Evolutionary conservation across 2,888 invertebrate genomes (phyloP).

Genomic region (Athripsodes cinereus): DNA sequence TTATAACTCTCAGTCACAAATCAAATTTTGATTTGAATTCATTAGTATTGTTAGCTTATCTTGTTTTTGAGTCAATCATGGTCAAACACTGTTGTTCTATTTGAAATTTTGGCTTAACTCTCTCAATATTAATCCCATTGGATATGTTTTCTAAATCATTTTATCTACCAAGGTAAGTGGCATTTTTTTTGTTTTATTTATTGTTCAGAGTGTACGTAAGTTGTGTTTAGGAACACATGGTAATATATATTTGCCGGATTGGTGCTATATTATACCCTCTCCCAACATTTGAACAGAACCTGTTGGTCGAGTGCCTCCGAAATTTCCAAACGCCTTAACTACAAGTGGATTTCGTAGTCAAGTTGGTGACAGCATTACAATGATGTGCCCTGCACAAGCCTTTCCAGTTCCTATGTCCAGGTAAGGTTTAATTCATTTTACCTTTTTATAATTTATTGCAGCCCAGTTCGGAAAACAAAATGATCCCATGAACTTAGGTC

Average conservation of each 20-base stretch:
- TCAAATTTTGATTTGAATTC: background rate
- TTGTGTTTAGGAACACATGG: background rate
- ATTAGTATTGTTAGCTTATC: too few species aligned
- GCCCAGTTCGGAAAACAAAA: background rate
- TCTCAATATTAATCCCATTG: background rate
- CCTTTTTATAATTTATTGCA: background rate
- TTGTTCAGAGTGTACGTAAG: slow-evolving; percentile 14
- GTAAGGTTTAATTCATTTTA: slow-evolving; percentile 43
- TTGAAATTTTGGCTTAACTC: background rate
- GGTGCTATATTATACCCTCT: slow-evolving; percentile 30
- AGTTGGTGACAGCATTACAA: slow-evolving; percentile 47
- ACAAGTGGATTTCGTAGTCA: slow-evolving; percentile 58
- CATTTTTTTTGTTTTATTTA: background rate
- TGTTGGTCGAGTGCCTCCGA: slow-evolving; percentile 60
- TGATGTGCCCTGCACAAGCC: slow-evolving; percentile 66
- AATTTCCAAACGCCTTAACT: slow-evolving; percentile 53
- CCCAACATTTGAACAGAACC: slow-evolving; percentile 57
- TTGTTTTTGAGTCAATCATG: background rate
- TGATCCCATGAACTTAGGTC: background rate
- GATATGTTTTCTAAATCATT: background rate
- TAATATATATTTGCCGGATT: background rate
- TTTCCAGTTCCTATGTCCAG: slow-evolving; percentile 65
- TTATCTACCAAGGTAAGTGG: slow-evolving; percentile 12
- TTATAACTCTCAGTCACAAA: slow-evolving; percentile 4
- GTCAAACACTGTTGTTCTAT: background rate